Evolutionary conservation across 2,888 invertebrate species (phyloP).

Genomic region (Gymnocheta viridis): DNA sequence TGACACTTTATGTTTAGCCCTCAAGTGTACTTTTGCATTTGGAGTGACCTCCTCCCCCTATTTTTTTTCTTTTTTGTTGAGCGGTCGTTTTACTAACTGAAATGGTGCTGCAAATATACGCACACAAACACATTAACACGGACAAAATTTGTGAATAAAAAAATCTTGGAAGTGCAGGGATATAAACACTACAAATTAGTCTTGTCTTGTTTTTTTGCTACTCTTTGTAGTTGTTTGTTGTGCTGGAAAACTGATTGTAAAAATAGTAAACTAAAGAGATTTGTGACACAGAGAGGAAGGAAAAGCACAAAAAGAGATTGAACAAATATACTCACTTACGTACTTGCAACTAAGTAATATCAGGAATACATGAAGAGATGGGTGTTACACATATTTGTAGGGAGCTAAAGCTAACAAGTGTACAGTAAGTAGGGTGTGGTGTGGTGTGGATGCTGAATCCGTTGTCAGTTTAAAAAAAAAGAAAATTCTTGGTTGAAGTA

Average conservation of each 20-base stretch:
- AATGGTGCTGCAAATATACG: constrained; percentile 29
- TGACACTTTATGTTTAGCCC: constrained; percentile 68
- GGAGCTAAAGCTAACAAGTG: neutral
- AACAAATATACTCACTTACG: constrained; percentile 19
- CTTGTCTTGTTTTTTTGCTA: constrained; percentile 51
- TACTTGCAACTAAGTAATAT: neutral
- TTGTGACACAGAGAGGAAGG: neutral
- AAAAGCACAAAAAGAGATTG: neutral
- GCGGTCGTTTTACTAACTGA: constrained; percentile 1
- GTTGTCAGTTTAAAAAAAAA: constrained; percentile 12
- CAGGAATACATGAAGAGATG: neutral
- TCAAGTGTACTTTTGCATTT: constrained; percentile 63
- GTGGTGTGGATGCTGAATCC: constrained; percentile 3
- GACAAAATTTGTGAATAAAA: constrained; percentile 38
- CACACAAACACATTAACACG: constrained; percentile 32
- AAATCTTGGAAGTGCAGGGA: constrained; percentile 56
- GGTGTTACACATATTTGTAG: neutral
- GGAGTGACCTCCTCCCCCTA: constrained; percentile 53
- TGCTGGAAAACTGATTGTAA: constrained; percentile 49
- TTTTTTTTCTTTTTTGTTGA: neutral
- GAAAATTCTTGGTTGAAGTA: constrained; percentile 57
- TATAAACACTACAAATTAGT: constrained; percentile 66
- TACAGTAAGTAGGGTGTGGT: neutral
- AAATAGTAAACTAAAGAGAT: constrained; percentile 18
- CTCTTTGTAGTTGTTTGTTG: constrained; percentile 1